Base-by-base conservation (phyloP, 2,797 vertebrate species). In the Graptemys geographica region DNA sequence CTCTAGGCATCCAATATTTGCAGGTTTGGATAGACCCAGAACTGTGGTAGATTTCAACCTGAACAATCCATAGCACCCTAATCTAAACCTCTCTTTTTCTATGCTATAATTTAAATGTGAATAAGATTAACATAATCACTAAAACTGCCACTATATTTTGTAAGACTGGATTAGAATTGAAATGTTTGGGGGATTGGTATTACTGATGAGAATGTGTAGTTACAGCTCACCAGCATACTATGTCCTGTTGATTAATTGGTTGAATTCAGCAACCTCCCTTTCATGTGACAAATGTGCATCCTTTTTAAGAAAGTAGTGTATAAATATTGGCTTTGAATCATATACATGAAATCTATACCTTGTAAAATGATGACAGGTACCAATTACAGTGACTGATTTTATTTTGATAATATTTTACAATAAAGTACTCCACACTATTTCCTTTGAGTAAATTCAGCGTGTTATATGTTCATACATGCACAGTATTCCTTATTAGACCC, bases 301-400 rank as follows among this genome's bases (percentile, higher is more conserved):
- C 76, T 84, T 83, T 96, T 47, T 6, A 56, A 37, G n/a, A 84
- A 90, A 80, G 31, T 5, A 80, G 2, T 27, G 5, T 31, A 79
- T 83, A 92, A 93, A 92, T 84, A 87, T 18, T 93, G 27, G 6
- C 41, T 93, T 90, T 86, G 74, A 87, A 84, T 78, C 82, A 82
- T 5, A 11, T 62, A 76, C 0, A 3, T 90, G 62, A 89, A 86
- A 83, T 84, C 74, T 8, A n/a, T 86, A 49, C 84, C 1, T 2
- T 72, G 79, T 52, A 78, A 94, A 90, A 88, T 51, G 76, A 15
- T 72, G 37, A 76, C 25, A 89, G 41, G 8, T 81, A 92, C 62
- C 10, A 86, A 83, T 94, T 93, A 76, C 49, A 87, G 27, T 76
- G 83, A 92, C 2, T 83, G 6, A 78, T 21, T 62, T 72, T 87